Evolutionary conservation across 1,140 invertebrate genomes (phyloP), one percentile per base, ranked within the genome.

Genomic region (Calliphora vicina): DNA sequence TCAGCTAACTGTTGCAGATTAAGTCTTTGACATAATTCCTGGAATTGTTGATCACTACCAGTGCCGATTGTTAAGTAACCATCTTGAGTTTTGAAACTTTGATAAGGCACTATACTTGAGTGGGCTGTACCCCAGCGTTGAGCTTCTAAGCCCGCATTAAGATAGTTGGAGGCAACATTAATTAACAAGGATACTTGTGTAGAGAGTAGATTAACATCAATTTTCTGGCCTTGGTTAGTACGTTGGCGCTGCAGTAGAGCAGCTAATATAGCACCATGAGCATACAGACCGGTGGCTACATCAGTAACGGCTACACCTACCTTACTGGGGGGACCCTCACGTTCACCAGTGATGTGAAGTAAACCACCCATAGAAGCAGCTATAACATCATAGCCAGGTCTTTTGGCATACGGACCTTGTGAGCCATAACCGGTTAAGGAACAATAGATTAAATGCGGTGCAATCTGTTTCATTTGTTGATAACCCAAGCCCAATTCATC

Each of bases 341-440:
- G 92, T 23, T 95, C 93, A 0, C 98, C 98, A 0, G 98, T 99
- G 23, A 97, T 96, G 87, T 97, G 93, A 71, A 99, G 86, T 0
- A 99, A 91, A 1, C 98, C 98, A 15, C 97, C 98, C 82, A 98
- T 92, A 0, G 97, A 98, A 10, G 97, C 95, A 15, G 97, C 97
- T 85, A 99, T 98, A 0, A 99, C 96, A 92, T 99, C 98, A 92
- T 99, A 99, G 81, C 98, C 98, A 25, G 97, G 96, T 86, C 95
- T 94, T 76, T 94, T 92, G 3, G 92, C 91, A 91, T 99, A 99
- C 0, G 97, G 97, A 1, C 98, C 98, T 73, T 93, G 92, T 1
- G 94, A 92, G 0, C 98, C 98, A 91, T 96, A 99, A 0, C 98
- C 98, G 83, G 97, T 97, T 50, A 99, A 93, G 0, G 98, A 97